phyloP scores from a whole-genome alignment of 2,797 vertebrate genomes.

The Chelidonichthys spinosus region DNA sequence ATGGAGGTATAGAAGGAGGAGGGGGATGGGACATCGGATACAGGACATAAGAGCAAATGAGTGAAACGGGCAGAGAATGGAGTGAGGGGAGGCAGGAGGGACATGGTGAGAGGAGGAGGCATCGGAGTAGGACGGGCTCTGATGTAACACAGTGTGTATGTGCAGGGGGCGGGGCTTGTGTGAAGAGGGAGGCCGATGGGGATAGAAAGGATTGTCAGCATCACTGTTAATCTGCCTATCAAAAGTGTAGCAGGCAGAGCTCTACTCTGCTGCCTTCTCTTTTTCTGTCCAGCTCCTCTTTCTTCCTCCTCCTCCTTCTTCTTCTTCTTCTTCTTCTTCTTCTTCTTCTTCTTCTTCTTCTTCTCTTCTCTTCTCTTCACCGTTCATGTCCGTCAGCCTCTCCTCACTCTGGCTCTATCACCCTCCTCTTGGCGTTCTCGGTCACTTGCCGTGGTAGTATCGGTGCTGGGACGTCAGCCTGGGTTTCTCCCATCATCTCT shows the following conservation, averaged over 20 bases:
- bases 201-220: constrained; percentile 30
- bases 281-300: background rate
- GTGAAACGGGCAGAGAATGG: background rate
- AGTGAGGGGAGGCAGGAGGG: background rate
- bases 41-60: background rate
- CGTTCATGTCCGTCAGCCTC: background rate
- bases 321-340: background rate
- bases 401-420: background rate
- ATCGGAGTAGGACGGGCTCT: constrained; percentile 8
- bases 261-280: background rate
- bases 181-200: constrained; percentile 15
- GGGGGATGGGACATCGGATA: background rate
- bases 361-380: background rate
- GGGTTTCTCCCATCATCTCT: constrained; percentile 3
- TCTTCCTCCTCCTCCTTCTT: background rate
- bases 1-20: background rate
- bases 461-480: constrained; percentile 6
- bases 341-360: background rate
- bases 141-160: constrained; percentile 31
- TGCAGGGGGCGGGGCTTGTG: constrained; percentile 28
- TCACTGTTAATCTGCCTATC: constrained; percentile 48
- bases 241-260: constrained; percentile 37
- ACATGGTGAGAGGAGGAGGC: background rate
- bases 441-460: constrained; percentile 11
- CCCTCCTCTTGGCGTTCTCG: background rate